Percentiles rank a stretch among this genome's conserved stretches.
These are phyloP conservation scores for Varanus komodoensis DNA, from an alignment of 2,113 vertebrate species.

Conservation along the genomic window DNA sequence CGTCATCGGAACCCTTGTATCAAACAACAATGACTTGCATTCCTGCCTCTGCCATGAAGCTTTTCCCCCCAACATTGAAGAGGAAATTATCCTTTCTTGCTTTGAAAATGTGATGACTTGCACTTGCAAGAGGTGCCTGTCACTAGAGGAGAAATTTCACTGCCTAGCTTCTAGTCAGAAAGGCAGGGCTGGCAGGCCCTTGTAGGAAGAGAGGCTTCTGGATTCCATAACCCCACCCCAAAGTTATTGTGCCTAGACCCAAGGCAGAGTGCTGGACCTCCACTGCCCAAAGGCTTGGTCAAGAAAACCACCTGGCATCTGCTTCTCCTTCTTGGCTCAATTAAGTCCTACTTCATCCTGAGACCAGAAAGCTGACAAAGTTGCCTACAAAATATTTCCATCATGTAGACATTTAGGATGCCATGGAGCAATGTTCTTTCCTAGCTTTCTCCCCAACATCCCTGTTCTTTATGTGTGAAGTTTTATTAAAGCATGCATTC, in stretches of 20 bases:
- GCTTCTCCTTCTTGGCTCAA: not conserved
- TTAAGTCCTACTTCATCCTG: not conserved
- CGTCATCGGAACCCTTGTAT: constrained; percentile 7
- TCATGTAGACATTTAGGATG: not conserved
- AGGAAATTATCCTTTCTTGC: constrained; percentile 15
- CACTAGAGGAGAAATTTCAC: not conserved
- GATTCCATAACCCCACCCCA: not conserved
- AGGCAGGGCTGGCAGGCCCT: not conserved
- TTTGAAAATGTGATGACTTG: constrained; percentile 51
- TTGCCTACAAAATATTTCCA: not conserved
- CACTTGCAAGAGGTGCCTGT: constrained; percentile 12
- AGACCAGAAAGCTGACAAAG: not conserved
- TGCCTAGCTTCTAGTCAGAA: not conserved
- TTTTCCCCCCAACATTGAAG: constrained; percentile 37
- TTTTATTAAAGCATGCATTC: not conserved
- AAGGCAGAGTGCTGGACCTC: not conserved
- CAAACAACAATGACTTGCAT: constrained; percentile 35
- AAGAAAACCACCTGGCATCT: not conserved
- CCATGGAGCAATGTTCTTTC: not conserved
- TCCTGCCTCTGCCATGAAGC: constrained; percentile 19
- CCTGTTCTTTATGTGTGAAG: not conserved
- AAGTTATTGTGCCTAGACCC: not conserved
- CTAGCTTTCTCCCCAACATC: too few relatives aligned
- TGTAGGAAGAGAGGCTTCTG: not conserved
- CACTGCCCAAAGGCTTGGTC: not conserved